Percentiles rank a stretch among this genome's conserved stretches.
Evolutionary conservation across 2,797 vertebrate species (phyloP).

Genomic region (Gallinago solitaria): DNA sequence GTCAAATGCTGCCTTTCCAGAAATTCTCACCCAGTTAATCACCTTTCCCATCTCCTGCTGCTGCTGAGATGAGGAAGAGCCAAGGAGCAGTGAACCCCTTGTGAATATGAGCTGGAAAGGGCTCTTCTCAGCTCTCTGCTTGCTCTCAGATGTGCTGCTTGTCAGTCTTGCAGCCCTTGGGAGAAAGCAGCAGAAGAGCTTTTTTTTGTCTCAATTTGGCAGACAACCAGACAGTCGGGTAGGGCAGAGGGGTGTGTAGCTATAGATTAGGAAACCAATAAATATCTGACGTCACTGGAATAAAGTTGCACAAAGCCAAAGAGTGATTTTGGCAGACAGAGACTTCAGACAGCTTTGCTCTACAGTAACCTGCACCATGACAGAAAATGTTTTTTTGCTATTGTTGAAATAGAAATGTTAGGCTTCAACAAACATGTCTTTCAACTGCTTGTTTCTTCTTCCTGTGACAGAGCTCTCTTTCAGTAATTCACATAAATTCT

Average conservation of each 20-base stretch:
- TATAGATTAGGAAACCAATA: background rate
- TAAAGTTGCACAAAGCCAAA: background rate
- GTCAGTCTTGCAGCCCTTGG: background rate
- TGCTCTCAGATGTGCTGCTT: background rate
- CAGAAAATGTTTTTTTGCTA: background rate
- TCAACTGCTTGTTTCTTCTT: background rate
- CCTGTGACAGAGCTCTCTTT: background rate
- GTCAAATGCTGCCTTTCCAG: background rate
- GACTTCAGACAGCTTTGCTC: background rate
- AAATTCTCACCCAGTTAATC: background rate
- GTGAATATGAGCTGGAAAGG: background rate
- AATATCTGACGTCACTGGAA: background rate
- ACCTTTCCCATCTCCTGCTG: background rate
- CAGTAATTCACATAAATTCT: background rate
- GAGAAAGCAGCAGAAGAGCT: background rate
- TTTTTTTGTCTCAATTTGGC: background rate
- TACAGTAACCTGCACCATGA: background rate
- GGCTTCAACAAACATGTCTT: background rate
- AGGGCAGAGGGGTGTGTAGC: background rate
- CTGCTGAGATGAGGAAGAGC: background rate
- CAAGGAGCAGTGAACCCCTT: background rate
- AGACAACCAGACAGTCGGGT: background rate
- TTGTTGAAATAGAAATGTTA: background rate
- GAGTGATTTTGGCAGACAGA: background rate
- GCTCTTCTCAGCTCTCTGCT: background rate